Evolutionary conservation across 2,888 invertebrate genomes (phyloP).

Genomic region (Petrophora chlorosata): DNA sequence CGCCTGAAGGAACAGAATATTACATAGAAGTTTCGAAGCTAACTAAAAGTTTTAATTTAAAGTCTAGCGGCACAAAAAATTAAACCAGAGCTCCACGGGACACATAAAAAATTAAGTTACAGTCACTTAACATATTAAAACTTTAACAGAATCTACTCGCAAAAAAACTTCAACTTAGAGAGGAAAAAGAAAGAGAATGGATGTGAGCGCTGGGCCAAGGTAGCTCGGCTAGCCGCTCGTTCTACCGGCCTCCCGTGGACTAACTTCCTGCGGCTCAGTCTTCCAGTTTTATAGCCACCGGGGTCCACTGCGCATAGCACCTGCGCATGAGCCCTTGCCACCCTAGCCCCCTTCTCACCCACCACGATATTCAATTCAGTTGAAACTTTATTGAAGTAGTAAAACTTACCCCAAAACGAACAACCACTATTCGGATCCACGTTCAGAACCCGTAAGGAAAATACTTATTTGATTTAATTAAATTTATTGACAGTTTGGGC

Average conservation of each 20-base stretch:
- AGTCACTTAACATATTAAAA: background rate
- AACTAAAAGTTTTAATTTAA: background rate
- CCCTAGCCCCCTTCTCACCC: background rate
- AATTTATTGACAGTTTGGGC: too few relatives aligned
- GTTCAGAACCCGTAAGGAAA: too few relatives aligned
- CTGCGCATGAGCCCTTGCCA: slow-evolving; percentile 1
- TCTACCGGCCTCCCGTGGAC: slow-evolving; percentile 5
- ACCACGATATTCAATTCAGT: slow-evolving; percentile 2
- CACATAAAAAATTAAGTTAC: background rate
- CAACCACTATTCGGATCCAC: too few relatives aligned
- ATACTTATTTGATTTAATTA: too few relatives aligned
- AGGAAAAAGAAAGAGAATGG: slow-evolving; percentile 3
- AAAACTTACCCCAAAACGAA: background rate
- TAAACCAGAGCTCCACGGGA: background rate
- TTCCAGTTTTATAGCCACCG: slow-evolving; percentile 9
- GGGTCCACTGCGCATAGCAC: background rate
- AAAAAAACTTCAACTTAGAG: slow-evolving; percentile 9
- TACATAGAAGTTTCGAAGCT: background rate
- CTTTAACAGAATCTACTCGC: slow-evolving; percentile 1
- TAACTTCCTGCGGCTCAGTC: background rate
- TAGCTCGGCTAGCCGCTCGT: background rate
- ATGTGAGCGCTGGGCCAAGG: background rate
- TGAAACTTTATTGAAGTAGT: slow-evolving; percentile 7
- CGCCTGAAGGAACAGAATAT: too few relatives aligned
- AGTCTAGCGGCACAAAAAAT: background rate